phyloP scores from a whole-genome alignment of 1,140 invertebrate genomes.

The Drosophila gunungcola region DNA sequence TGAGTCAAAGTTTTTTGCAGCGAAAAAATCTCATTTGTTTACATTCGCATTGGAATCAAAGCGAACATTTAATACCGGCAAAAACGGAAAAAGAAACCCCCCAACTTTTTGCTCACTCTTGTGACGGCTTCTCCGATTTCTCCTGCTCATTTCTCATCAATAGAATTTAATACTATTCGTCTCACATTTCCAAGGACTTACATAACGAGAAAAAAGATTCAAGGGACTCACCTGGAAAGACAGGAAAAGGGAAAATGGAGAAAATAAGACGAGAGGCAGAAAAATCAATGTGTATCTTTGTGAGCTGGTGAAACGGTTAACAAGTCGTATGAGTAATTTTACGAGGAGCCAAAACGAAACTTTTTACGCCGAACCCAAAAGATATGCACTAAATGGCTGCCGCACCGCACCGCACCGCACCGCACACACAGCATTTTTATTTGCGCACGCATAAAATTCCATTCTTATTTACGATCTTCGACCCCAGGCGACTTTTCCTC shows the following conservation, averaged over 20 bases:
- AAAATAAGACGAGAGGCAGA: slow-evolving; percentile 10
- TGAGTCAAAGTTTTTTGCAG: slow-evolving; percentile 24
- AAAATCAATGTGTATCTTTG: slow-evolving; percentile 54
- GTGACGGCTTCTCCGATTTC: slow-evolving; percentile 9
- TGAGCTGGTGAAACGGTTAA: slow-evolving; percentile 58
- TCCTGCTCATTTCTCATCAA: slow-evolving; percentile 11
- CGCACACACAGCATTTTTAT: slow-evolving; percentile 56
- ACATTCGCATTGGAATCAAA: slow-evolving; percentile 47
- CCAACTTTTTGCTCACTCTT: slow-evolving; percentile 1
- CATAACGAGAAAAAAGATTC: slow-evolving; percentile 2
- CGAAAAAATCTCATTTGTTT: slow-evolving; percentile 40
- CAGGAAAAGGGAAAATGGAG: slow-evolving; percentile 3
- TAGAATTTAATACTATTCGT: slow-evolving; percentile 29
- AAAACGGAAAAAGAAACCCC: slow-evolving; percentile 1
- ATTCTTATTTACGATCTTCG: slow-evolving; percentile 72
- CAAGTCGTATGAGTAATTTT: slow-evolving; percentile 79
- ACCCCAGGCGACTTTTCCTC: neutral
- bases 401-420: slow-evolving; percentile 1
- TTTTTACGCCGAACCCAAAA: slow-evolving; percentile 53
- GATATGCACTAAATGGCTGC: slow-evolving; percentile 38
- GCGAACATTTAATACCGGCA: slow-evolving; percentile 34
- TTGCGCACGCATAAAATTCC: slow-evolving; percentile 76
- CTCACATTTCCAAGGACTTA: slow-evolving; percentile 24
- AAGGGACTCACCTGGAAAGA: slow-evolving; percentile 65
- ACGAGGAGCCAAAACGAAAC: slow-evolving; percentile 50